phyloP scores from a whole-genome alignment of 2,888 invertebrate species.

The Rhyacophila evoluta region DNA sequence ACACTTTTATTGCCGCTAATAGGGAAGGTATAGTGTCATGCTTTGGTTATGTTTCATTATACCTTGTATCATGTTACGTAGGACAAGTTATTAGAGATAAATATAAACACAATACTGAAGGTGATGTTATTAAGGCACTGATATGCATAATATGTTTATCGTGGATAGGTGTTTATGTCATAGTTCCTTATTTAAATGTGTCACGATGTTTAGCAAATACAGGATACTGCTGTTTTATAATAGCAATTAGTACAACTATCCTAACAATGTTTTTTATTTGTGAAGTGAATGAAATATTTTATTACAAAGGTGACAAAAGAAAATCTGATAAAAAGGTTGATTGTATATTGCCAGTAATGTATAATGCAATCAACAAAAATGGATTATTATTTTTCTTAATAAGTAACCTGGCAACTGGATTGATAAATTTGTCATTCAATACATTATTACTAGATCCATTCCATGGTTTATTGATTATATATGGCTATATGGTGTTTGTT shows the following conservation, averaged over 20 bases:
- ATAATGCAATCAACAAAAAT: constrained; percentile 82
- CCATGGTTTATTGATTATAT: constrained; percentile 69
- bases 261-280: constrained; percentile 69
- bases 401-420: constrained; percentile 87
- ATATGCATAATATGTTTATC: constrained; percentile 57
- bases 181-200: constrained; percentile 69
- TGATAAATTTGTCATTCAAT: constrained; percentile 78
- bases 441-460: constrained; percentile 69
- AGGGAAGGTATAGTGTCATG: constrained; percentile 91
- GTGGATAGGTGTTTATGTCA: constrained; percentile 65
- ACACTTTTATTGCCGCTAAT: constrained; percentile 82
- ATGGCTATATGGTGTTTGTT: constrained; percentile 71
- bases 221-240: constrained; percentile 83
- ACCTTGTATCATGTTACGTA: constrained; percentile 79
- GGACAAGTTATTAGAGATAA: constrained; percentile 68
- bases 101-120: constrained; percentile 56
- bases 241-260: constrained; percentile 73
- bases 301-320: neutral
- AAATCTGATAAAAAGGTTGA: constrained; percentile 1
- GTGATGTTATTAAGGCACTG: constrained; percentile 54
- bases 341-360: constrained; percentile 68
- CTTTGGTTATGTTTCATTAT: constrained; percentile 87
- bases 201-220: constrained; percentile 88
- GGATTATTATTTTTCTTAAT: constrained; percentile 86
- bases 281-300: constrained; percentile 61